phyloP scores from a whole-genome alignment of 2,888 invertebrate species.

The Ornithoptera alexandrae region DNA sequence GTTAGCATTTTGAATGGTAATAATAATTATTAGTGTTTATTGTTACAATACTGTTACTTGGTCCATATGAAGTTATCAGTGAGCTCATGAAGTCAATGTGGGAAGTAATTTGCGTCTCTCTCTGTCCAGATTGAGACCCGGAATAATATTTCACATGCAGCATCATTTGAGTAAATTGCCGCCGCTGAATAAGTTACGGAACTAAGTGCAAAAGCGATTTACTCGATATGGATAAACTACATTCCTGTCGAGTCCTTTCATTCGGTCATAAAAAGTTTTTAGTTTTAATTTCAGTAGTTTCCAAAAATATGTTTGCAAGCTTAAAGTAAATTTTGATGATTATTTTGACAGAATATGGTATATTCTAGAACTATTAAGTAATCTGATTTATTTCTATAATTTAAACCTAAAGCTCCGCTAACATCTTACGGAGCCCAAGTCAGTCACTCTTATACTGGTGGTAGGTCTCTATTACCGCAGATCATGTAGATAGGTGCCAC shows the following conservation, averaged over 20 bases:
- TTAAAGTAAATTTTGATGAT: neutral
- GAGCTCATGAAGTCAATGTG: neutral
- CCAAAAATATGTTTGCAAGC: neutral
- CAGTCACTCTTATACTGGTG: too few species aligned
- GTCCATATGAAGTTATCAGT: neutral
- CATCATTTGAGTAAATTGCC: slow-evolving; percentile 23
- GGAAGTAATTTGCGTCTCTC: slow-evolving; percentile 9
- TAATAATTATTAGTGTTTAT: neutral
- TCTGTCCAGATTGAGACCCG: slow-evolving; percentile 1
- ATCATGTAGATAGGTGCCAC: too few species aligned
- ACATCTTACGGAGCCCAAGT: too few species aligned
- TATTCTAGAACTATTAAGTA: too few species aligned
- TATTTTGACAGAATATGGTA: too few species aligned
- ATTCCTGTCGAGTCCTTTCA: slow-evolving; percentile 18
- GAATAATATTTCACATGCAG: slow-evolving; percentile 23
- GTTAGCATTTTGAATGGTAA: neutral
- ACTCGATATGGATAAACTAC: slow-evolving; percentile 23
- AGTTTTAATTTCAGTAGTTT: slow-evolving; percentile 2
- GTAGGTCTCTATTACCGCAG: too few species aligned
- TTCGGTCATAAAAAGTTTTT: slow-evolving; percentile 21
- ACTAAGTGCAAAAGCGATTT: slow-evolving; percentile 25
- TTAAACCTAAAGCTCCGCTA: too few species aligned
- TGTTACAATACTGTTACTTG: neutral
- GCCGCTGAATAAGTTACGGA: slow-evolving; percentile 22
- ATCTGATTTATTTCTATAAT: too few species aligned